A percentile compares a stretch with the other conserved stretches of the same genome.
phyloP scores from a whole-genome alignment of 1,140 invertebrate species.

The Drosophila busckii region DNA sequence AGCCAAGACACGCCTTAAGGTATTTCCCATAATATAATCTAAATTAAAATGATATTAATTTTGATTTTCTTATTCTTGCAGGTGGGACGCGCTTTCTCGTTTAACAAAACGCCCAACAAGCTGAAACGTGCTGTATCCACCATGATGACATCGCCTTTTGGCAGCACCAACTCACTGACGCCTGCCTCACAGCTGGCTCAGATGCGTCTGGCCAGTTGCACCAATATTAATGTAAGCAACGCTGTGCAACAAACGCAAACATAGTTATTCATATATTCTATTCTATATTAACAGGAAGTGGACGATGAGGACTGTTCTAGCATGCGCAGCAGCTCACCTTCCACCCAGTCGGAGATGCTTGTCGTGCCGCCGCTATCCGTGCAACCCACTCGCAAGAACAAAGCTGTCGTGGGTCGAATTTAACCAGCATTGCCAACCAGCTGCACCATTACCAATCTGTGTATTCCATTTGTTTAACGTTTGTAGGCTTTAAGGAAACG shows the following conservation, averaged over 20 bases:
- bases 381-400: conserved; percentile 88
- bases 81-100: conserved; percentile 94
- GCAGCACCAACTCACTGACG: conserved; percentile 87
- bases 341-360: conserved; percentile 83
- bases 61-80: conserved; percentile 28
- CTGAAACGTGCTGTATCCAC: conserved; percentile 95
- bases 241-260: background rate
- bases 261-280: conserved; percentile 1
- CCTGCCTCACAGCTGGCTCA: conserved; percentile 87
- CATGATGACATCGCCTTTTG: conserved; percentile 94
- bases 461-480: conserved; percentile 52
- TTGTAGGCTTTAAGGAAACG: conserved; percentile 20
- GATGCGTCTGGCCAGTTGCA: conserved; percentile 90
- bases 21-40: conserved; percentile 22
- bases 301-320: conserved; percentile 81
- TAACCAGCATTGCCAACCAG: conserved; percentile 18
- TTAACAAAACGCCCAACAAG: conserved; percentile 96
- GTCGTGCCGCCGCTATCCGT: conserved; percentile 88
- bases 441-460: conserved; percentile 17
- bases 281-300: conserved; percentile 81
- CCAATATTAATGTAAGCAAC: conserved; percentile 88
- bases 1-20: conserved; percentile 90
- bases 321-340: conserved; percentile 81
- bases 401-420: conserved; percentile 74
- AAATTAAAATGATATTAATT: background rate